Conservation (phyloP, 2,113 vertebrate species). For the Salminus brasiliensis region DNA sequence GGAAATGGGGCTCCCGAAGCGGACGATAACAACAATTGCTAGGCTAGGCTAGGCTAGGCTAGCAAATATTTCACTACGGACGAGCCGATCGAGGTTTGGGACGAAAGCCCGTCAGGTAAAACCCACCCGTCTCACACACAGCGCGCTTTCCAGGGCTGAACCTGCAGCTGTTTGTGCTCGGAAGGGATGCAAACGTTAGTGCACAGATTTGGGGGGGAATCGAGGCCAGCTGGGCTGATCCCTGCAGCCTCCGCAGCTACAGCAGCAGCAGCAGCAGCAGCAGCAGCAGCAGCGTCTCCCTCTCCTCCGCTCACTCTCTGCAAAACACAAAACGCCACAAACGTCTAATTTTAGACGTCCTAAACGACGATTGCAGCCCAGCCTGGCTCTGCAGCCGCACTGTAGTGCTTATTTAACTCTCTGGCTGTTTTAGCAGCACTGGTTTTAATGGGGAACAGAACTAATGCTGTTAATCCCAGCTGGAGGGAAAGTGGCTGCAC, state of each 20-base stretch:
- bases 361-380: no score
- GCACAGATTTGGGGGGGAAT: not conserved
- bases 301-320: not conserved
- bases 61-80: slow-evolving; percentile 44
- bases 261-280: not conserved
- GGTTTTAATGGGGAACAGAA: no score
- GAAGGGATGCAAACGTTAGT: not conserved
- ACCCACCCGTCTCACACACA: not conserved
- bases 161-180: not conserved
- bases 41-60: slow-evolving; percentile 54
- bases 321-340: no score
- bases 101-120: slow-evolving; percentile 59
- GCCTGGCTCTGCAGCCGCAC: no score
- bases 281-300: no score
- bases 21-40: slow-evolving; percentile 49
- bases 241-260: not conserved
- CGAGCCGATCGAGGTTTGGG: slow-evolving; percentile 58
- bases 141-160: no score
- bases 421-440: no score
- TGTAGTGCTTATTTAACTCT: no score
- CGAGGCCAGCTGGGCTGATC: not conserved
- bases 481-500: no score
- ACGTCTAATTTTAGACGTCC: no score
- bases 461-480: no score
- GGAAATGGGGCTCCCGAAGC: slow-evolving; percentile 13